Evolutionary conservation across 2,888 invertebrate species (phyloP).

Genomic region (Hemicrepidius hirtus): DNA sequence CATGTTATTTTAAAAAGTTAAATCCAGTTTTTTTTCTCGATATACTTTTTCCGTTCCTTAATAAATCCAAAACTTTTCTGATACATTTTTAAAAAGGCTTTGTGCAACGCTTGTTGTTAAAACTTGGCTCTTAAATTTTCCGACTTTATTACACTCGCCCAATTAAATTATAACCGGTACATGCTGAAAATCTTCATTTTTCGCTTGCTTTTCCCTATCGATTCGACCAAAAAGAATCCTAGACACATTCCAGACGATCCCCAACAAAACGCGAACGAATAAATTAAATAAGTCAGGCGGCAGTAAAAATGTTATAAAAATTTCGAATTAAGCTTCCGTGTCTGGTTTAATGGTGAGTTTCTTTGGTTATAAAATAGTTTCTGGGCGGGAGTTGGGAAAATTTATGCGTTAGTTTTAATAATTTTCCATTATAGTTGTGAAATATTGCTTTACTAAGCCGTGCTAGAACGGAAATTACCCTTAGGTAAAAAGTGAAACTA

Average conservation of each 20-base stretch:
- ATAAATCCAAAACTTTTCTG: slow-evolving; percentile 33
- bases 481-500: background rate
- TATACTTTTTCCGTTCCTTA: slow-evolving; percentile 25
- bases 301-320: slow-evolving; percentile 20
- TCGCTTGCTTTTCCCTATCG: background rate
- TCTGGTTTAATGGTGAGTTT: slow-evolving; percentile 24
- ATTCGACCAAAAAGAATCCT: background rate
- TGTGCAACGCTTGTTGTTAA: background rate
- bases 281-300: slow-evolving; percentile 12
- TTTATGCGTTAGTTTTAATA: slow-evolving; percentile 42
- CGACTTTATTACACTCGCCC: background rate
- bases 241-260: slow-evolving; percentile 10
- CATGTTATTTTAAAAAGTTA: slow-evolving; percentile 51
- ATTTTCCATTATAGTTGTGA: slow-evolving; percentile 35
- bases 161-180: slow-evolving; percentile 17
- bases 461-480: slow-evolving; percentile 11
- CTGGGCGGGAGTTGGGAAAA: slow-evolving; percentile 37
- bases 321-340: slow-evolving; percentile 28
- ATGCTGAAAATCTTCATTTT: background rate
- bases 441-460: background rate
- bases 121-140: slow-evolving; percentile 14
- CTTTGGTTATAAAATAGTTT: slow-evolving; percentile 29
- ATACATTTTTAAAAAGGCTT: slow-evolving; percentile 26
- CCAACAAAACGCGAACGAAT: slow-evolving; percentile 2
- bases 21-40: slow-evolving; percentile 46